Conservation (phyloP, 2,113 vertebrate genomes). For the Asarcornis scutulata region DNA sequence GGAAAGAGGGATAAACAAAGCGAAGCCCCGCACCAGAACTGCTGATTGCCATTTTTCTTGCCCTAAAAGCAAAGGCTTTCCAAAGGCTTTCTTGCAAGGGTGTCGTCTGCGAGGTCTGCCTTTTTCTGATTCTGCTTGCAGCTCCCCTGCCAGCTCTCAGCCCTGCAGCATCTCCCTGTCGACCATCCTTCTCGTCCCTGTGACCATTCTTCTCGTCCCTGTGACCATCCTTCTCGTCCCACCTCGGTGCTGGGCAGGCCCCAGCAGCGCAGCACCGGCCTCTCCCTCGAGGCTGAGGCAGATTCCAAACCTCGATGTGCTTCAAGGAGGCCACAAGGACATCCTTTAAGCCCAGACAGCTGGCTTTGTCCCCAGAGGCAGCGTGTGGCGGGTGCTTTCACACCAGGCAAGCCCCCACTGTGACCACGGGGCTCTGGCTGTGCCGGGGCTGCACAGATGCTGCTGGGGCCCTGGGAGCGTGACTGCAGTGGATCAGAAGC, state of each 20-base stretch:
- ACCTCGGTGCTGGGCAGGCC: not conserved
- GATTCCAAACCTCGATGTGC: not conserved
- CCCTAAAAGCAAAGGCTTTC: not conserved
- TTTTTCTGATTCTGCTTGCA: not conserved
- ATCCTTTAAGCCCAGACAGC: not conserved
- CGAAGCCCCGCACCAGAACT: not conserved
- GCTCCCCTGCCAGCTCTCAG: not conserved
- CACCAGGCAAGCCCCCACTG: fast-evolving
- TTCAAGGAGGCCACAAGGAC: not conserved
- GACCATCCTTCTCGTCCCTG: too few species aligned
- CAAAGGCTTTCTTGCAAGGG: not conserved
- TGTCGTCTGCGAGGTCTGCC: not conserved
- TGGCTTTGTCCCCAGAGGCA: not conserved
- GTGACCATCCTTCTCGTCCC: not conserved
- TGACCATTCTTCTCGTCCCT: too few species aligned
- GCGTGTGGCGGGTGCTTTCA: not conserved
- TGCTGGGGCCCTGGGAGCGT: not conserved
- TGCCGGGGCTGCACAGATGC: not conserved
- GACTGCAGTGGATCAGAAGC: constrained; percentile 55
- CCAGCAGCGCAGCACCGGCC: not conserved
- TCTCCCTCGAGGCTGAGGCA: not conserved
- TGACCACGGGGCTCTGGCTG: not conserved
- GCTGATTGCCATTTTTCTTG: constrained; percentile 7
- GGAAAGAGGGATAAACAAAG: constrained; percentile 6
- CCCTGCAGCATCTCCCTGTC: not conserved